phyloP scores from a whole-genome alignment of 2,888 invertebrate species.

The Hemicrepidius hirtus region DNA sequence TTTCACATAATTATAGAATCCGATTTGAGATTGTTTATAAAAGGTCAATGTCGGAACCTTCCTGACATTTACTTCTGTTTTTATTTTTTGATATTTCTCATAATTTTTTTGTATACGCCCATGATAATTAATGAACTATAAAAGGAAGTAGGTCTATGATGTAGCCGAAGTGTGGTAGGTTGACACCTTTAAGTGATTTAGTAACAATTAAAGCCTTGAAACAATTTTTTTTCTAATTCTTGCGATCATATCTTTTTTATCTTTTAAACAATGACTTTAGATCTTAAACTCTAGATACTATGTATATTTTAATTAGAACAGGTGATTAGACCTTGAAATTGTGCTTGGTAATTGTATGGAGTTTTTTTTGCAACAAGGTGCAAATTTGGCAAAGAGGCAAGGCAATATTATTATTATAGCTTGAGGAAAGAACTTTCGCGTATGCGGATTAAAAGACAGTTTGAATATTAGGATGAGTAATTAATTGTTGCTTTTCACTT shows the following conservation, averaged over 20 bases:
- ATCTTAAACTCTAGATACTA: background rate
- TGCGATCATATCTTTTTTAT: background rate
- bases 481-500: slow-evolving; percentile 18
- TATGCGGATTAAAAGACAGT: no score
- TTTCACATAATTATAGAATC: no score
- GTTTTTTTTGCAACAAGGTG: background rate
- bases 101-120: no score
- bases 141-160: background rate
- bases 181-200: slow-evolving; percentile 9
- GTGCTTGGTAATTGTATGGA: background rate
- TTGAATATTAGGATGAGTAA: background rate
- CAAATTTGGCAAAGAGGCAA: no score
- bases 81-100: no score
- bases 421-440: no score
- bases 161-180: slow-evolving; percentile 11
- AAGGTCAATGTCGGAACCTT: no score
- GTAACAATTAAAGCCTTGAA: slow-evolving; percentile 20
- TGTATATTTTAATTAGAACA: no score
- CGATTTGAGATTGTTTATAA: no score
- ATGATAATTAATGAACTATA: no score
- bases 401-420: no score
- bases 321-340: background rate
- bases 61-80: no score
- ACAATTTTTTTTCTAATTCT: background rate
- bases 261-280: background rate